These are phyloP conservation scores for Asbolus verrucosus DNA, from an alignment of 1,140 invertebrate species.

Conservation along the genomic window DNA sequence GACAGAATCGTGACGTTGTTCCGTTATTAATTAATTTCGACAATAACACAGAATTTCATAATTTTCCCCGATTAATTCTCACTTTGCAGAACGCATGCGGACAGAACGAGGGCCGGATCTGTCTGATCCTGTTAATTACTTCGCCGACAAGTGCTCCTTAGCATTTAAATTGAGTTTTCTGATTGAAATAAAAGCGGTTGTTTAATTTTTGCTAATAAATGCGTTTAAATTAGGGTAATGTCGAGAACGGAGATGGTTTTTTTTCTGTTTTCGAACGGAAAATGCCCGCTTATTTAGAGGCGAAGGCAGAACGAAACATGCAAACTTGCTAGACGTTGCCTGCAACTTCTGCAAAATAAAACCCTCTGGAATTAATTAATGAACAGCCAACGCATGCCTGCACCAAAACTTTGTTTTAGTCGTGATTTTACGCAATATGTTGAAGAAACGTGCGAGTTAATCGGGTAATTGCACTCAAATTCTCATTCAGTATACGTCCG, in stretches of 20 bases:
- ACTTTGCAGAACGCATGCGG: slow-evolving; percentile 1
- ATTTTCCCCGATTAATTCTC: slow-evolving; percentile 38
- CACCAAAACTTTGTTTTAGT: too few relatives aligned
- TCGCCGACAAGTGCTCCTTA: slow-evolving; percentile 53
- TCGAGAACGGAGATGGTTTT: neutral
- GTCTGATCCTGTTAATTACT: slow-evolving; percentile 53
- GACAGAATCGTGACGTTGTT: neutral
- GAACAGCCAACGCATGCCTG: too few relatives aligned
- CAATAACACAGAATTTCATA: slow-evolving; percentile 1
- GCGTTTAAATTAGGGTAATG: neutral
- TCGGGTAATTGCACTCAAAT: too few relatives aligned
- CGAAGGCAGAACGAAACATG: too few relatives aligned
- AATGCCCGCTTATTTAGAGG: too few relatives aligned
- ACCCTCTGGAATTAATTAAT: too few relatives aligned
- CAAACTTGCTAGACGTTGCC: too few relatives aligned
- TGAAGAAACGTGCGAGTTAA: too few relatives aligned
- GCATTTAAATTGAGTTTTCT: slow-evolving; percentile 57
- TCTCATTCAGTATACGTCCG: too few relatives aligned
- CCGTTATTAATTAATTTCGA: slow-evolving; percentile 1
- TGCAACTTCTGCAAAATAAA: too few relatives aligned
- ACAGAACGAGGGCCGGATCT: slow-evolving; percentile 4
- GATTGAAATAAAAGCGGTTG: slow-evolving; percentile 50
- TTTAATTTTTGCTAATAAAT: slow-evolving; percentile 31
- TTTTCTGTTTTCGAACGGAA: neutral
- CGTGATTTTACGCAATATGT: too few relatives aligned